Conservation (phyloP, 2,113 vertebrate species). For the Myodes glareolus region DNA sequence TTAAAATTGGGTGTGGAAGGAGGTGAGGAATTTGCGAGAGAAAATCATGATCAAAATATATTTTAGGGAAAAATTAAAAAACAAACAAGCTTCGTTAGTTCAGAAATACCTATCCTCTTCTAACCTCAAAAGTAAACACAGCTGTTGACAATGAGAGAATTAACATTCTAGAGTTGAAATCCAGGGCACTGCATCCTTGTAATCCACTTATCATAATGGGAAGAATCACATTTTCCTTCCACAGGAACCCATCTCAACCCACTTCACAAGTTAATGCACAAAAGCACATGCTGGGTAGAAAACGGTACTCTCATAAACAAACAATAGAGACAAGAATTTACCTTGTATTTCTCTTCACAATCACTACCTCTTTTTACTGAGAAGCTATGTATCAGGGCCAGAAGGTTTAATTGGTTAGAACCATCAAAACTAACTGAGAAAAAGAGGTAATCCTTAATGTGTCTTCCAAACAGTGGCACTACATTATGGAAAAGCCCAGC, state of each 20-base stretch:
- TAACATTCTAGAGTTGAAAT: neutral
- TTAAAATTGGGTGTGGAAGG: neutral
- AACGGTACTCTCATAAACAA: neutral
- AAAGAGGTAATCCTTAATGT: neutral
- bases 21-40: neutral
- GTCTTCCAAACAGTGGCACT: neutral
- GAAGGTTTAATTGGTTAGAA: neutral
- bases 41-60: neutral
- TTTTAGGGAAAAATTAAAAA: neutral
- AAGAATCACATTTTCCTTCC: neutral
- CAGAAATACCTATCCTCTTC: neutral
- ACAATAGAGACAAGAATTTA: conserved; percentile 3
- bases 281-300: neutral
- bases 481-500: neutral
- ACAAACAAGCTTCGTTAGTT: neutral
- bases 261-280: neutral
- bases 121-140: neutral
- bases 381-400: neutral
- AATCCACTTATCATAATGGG: neutral
- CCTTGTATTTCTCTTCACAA: neutral
- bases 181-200: neutral
- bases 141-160: neutral
- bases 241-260: neutral
- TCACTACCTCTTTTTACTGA: neutral
- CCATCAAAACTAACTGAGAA: neutral